Conservation (phyloP, 2,113 vertebrate genomes). For the Ranitomeya variabilis region DNA sequence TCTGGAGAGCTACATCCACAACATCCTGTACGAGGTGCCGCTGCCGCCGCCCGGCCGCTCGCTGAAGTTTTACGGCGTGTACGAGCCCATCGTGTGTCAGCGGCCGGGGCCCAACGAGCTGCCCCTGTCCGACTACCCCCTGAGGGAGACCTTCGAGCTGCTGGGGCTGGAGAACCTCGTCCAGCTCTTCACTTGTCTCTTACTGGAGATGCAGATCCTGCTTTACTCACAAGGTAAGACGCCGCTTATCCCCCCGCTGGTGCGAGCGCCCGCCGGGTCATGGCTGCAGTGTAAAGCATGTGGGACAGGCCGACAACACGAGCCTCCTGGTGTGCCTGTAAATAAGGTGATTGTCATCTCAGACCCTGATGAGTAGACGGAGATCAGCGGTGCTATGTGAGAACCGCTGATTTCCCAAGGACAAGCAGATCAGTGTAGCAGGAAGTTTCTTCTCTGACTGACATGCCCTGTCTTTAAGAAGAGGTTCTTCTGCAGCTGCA, state of each 20-base stretch:
- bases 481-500: not conserved
- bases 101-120: conserved; percentile 87
- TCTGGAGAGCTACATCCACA: conserved; percentile 96
- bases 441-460: too few species aligned
- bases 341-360: too few species aligned
- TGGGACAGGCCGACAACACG: not conserved
- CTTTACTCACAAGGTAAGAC: conserved; percentile 92
- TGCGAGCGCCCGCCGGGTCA: too few species aligned
- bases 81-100: conserved; percentile 93
- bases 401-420: too few species aligned
- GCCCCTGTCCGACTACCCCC: conserved; percentile 88
- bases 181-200: conserved; percentile 92
- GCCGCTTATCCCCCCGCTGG: not conserved
- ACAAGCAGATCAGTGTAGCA: too few species aligned
- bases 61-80: conserved; percentile 91
- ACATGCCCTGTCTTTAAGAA: too few species aligned
- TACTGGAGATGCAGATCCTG: conserved; percentile 97
- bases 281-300: not conserved
- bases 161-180: conserved; percentile 93
- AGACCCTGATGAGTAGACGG: too few species aligned
- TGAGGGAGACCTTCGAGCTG: conserved; percentile 85
- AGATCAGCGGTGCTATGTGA: too few species aligned
- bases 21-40: conserved; percentile 94
- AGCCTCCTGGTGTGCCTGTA: too few species aligned
- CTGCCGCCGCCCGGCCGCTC: conserved; percentile 90